Evolutionary conservation across 2,797 vertebrate genomes (phyloP), one percentile per base, ranked within the genome.

Genomic region (Smutsia gigantea): DNA sequence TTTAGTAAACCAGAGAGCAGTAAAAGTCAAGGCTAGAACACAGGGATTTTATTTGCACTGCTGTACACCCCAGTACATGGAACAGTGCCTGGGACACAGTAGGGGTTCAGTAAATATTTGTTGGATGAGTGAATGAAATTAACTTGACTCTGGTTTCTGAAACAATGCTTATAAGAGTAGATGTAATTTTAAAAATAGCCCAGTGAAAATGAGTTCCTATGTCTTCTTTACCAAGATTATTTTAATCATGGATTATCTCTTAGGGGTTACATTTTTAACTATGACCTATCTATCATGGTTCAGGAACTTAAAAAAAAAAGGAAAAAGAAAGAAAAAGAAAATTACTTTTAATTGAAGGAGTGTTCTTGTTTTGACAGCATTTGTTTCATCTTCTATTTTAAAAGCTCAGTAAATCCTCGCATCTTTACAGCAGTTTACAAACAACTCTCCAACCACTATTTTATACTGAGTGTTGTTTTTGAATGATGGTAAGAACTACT

Each of bases 101-200:
- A 87, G 25, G 29, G 39, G 21, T 46, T 57, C 68, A 51, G 51
- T 42, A 53, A 75, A 71, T 83, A 34, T 31, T 77, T 64, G 51
- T 31, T 83, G 77, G 74, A 64, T 46, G 66, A 72, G 21, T 42
- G 27, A 19, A 34, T 59, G 51, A 87, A 77, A 74, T 72, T 57
- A 85, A 89, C 75, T 92, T 88, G 64, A n/a, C 51, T 88, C 55
- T 74, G 34, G 17, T n/a, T 92, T 79, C 27, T 49, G 72, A 94
- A 81, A 37, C 31, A 75, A 63, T 31, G 11, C 59, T 94, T 85
- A 75, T 69, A 68, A 81, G 81, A 94, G 37, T 21, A 46, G 79
- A 74, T 57, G 68, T 61, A 72, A 93, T 93, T 86, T n/a, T 1
- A 86, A 79, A 89, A 59, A 79, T 29, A 90, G 11, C 49, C 31